phyloP scores from a whole-genome alignment of 1,140 invertebrate species.

The Drosophila willistoni region DNA sequence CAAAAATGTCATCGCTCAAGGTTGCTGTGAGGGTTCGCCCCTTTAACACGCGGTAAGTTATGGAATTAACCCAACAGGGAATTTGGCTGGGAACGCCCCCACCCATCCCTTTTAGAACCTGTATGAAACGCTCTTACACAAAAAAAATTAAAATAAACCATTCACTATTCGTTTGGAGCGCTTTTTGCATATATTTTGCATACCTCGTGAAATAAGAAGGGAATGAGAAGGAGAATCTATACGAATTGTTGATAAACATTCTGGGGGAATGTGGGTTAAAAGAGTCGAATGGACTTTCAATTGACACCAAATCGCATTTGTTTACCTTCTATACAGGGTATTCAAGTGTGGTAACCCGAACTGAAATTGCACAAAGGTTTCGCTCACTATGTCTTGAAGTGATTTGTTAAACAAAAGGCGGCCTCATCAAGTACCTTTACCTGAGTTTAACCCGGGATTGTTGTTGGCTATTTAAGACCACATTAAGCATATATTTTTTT shows the following conservation, averaged over 20 bases:
- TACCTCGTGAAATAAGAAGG: too few species aligned
- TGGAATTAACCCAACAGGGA: slow-evolving; percentile 14
- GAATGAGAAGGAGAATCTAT: too few species aligned
- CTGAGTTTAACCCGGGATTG: slow-evolving; percentile 4
- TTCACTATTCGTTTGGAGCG: too few species aligned
- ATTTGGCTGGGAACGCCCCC: slow-evolving; percentile 32
- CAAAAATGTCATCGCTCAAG: slow-evolving; percentile 87
- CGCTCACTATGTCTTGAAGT: neutral
- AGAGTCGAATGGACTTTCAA: too few species aligned
- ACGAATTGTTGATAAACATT: too few species aligned
- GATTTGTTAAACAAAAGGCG: slow-evolving; percentile 6
- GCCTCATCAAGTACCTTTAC: slow-evolving; percentile 23
- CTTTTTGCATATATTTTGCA: too few species aligned
- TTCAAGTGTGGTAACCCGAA: slow-evolving; percentile 26
- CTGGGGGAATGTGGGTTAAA: too few species aligned
- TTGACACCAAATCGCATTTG: too few species aligned
- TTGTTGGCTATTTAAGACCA: slow-evolving; percentile 56
- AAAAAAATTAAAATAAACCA: too few species aligned
- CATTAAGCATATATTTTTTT: slow-evolving; percentile 54
- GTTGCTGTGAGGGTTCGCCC: slow-evolving; percentile 87
- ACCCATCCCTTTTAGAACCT: neutral
- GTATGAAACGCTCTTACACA: too few species aligned
- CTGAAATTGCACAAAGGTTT: neutral
- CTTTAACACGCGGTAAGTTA: slow-evolving; percentile 87
- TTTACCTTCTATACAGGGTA: neutral